Conservation (phyloP, 2,888 invertebrate species). For the Lepeophtheirus nordmannii region DNA sequence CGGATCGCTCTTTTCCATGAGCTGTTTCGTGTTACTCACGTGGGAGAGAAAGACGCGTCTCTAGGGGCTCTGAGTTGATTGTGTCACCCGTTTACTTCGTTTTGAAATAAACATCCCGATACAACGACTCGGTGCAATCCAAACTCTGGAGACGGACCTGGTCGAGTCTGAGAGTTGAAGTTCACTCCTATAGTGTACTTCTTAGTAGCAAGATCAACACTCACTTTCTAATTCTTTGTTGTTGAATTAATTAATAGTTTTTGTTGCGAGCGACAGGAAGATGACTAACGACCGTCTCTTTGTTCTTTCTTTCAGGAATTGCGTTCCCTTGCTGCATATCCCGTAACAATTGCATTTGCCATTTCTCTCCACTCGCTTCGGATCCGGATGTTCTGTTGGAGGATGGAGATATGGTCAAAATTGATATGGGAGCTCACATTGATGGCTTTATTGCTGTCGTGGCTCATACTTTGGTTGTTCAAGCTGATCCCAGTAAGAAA, state of each 20-base stretch:
- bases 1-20: not conserved
- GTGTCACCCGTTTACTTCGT: too few relatives aligned
- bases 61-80: too few relatives aligned
- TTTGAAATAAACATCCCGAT: too few relatives aligned
- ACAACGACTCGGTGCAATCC: too few relatives aligned
- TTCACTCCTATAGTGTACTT: too few relatives aligned
- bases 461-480: conserved; percentile 84
- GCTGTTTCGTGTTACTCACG: not conserved
- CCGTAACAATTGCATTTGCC: conserved; percentile 97
- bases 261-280: too few relatives aligned
- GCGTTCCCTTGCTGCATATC: conserved; percentile 98
- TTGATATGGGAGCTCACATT: conserved; percentile 87
- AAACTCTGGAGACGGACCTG: too few relatives aligned
- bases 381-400: conserved; percentile 73
- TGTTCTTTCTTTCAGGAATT: conserved; percentile 42
- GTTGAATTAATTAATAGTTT: too few relatives aligned
- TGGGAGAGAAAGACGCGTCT: not conserved
- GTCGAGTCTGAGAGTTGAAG: too few relatives aligned
- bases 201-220: too few relatives aligned
- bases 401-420: conserved; percentile 87
- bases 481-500: conserved; percentile 48
- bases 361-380: conserved; percentile 87
- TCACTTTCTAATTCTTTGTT: too few relatives aligned
- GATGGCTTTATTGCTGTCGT: conserved; percentile 98
- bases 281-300: too few relatives aligned